Percentiles rank a stretch among this genome's conserved stretches.
These are phyloP conservation scores for Harpegnathos saltator DNA, from an alignment of 1,140 invertebrate genomes.

Conservation along the genomic window DNA sequence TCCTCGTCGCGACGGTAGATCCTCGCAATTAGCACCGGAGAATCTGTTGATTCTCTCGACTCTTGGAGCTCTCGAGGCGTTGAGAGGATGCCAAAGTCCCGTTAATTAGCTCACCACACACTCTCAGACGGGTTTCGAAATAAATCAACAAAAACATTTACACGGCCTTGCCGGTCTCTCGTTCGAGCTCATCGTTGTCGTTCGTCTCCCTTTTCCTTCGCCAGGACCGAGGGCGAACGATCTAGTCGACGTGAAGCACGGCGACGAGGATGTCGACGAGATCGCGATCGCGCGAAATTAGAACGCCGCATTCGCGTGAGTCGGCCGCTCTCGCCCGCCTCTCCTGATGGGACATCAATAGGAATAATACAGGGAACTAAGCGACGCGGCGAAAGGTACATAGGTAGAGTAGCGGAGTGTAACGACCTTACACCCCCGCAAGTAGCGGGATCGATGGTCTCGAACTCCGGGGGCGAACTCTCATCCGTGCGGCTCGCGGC, in stretches of 20 bases:
- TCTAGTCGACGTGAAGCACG: background rate
- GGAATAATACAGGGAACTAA: constrained; percentile 71
- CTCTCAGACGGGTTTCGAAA: too few species aligned
- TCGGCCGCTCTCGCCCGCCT: constrained; percentile 30
- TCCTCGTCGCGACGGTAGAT: too few species aligned
- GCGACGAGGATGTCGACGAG: constrained; percentile 1
- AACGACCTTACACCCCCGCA: constrained; percentile 75
- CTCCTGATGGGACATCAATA: constrained; percentile 65
- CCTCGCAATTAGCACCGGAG: too few species aligned
- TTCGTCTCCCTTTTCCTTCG: background rate
- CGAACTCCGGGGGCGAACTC: constrained; percentile 60
- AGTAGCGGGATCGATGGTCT: constrained; percentile 74
- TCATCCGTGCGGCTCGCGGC: constrained; percentile 56
- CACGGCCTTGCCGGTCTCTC: too few species aligned
- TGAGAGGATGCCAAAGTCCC: too few species aligned
- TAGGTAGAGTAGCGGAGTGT: constrained; percentile 69
- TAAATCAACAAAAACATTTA: too few species aligned
- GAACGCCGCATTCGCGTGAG: constrained; percentile 67
- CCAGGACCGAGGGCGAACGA: background rate
- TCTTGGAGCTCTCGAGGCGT: too few species aligned
- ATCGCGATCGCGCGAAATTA: constrained; percentile 60
- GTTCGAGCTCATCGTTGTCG: too few species aligned
- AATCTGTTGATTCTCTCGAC: too few species aligned
- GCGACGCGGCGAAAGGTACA: constrained; percentile 48
- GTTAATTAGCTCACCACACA: too few species aligned